Base-by-base conservation (phyloP, 92 coral and sea anemone genomes). In the Heteractis magnifica region DNA sequence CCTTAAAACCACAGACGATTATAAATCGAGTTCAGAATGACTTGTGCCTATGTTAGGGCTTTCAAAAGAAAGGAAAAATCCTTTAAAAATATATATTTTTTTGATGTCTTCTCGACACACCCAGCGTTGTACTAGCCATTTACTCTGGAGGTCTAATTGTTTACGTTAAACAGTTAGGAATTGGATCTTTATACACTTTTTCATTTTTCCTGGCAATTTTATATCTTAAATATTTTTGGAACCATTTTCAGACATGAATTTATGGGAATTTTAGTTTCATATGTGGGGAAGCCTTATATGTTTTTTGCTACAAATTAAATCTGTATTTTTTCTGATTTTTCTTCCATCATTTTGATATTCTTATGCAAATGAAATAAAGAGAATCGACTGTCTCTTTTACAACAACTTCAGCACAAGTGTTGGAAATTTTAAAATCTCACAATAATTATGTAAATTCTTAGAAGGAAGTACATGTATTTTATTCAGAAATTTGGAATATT, bases 41-140 rank as follows among this genome's bases (percentile, higher is more conserved):
- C 12, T 6, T 52, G 34, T 49, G 34, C 12, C 4, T 51, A 52
- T 76, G 10, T 49, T 15, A 5, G 23, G 78, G 7, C 56, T 49
- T 74, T 49, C 50, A 0, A 4, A 74, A 76, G 52, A 34, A 76
- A 15, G 10, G 12, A 52, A 52, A 12, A 52, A 76, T 20, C 34
- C 64, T 20, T 26, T 8, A 20, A 3, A 9, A 68, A 23, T 20
- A 0, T 8, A 20, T 14, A 49, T 18, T 18, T 49, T 76, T 76
- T 48, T 51, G 4, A 15, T 76, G 59, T 10, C 41, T 10, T 52
- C 44, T 15, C 26, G 79, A 18, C 79, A 76, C 79, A 76, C 79
- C 79, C 79, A 51, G 79, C 21, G 79, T 6, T 10, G 79, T 34
- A 34, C 44, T 34, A 76, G 79, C 65, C 79, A 51, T 7, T 76